Base-by-base conservation (phyloP, 2,888 invertebrate genomes). In the Gari tellinella region DNA sequence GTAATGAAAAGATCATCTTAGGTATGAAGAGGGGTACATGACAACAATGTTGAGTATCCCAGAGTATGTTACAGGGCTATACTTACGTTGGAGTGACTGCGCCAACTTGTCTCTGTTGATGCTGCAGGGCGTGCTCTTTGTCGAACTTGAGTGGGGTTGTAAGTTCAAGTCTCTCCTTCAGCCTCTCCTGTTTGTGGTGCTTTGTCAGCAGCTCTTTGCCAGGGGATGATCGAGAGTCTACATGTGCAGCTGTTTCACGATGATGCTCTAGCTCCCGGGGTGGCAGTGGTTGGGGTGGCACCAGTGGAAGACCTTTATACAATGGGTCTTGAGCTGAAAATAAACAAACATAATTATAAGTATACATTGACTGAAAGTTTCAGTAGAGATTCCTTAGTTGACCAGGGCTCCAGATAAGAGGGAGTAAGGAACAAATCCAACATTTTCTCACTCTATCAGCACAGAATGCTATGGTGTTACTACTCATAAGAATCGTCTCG, bases 61-160 rank as follows among this genome's bases (percentile, higher is more conserved):
- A n/a, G n/a, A n/a, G n/a, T n/a, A n/a, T n/a, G n/a, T 40, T 40
- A 40, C 10, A 14, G 14, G n/a, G n/a, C n/a, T n/a, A 14, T 23
- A 85, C 87, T 86, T 80, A 89, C 89, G 86, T 85, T 67, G 86
- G 86, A 41, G 85, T 84, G 43, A 82, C 84, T 19, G 86, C 77
- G 55, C 57, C 43, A 26, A 82, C 57, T 46, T 82, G 87, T 31
- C 72, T 76, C 49, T 82, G 87, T 37, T 80, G 83, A 63, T 79
- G 68, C 55, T 77, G 77, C n/a, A 66, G 61, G 14, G 70, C 68
- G 49, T 85, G 84, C 17, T 86, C 87, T 51, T 80, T 84, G 68
- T 86, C 87, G 62, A 83, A 84, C 65, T 81, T 73, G 17, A 86
- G 81, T n/a, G 83, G 81, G 58, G 80, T 81, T 5, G 84, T 69